A percentile compares a stretch with the other conserved stretches of the same genome.
These are phyloP conservation scores for Isichthys henryi DNA, from an alignment of 2,113 vertebrate species.

Conservation along the genomic window DNA sequence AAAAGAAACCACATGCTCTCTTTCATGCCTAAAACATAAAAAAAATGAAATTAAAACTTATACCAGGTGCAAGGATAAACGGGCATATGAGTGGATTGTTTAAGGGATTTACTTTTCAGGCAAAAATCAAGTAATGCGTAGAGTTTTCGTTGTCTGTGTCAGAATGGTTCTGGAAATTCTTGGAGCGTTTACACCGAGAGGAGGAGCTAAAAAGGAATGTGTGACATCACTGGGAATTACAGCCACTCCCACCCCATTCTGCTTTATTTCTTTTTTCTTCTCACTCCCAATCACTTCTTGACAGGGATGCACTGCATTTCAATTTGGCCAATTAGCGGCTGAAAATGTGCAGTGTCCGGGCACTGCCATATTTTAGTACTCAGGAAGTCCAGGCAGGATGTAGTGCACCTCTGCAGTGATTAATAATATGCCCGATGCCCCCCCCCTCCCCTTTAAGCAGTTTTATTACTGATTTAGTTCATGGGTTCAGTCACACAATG, in stretches of 20 bases:
- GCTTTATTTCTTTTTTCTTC: not conserved
- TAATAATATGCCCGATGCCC: not conserved
- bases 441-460: not conserved
- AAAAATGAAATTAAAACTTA: not conserved
- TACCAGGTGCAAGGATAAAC: not conserved
- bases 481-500: not conserved
- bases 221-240: constrained; percentile 56
- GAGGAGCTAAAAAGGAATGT: constrained; percentile 36
- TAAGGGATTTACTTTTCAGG: constrained; percentile 46
- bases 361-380: constrained; percentile 22
- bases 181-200: constrained; percentile 34
- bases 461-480: not conserved
- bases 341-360: constrained; percentile 47
- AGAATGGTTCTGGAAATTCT: constrained; percentile 29
- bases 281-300: constrained; percentile 31
- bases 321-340: constrained; percentile 53
- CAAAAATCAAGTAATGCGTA: constrained; percentile 31
- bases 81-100: constrained; percentile 29
- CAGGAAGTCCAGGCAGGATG: not conserved
- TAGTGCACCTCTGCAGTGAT: not conserved
- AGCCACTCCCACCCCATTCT: constrained; percentile 19
- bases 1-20: not conserved
- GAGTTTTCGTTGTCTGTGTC: constrained; percentile 16
- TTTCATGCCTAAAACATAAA: not conserved
- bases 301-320: constrained; percentile 51